A percentile compares a stretch with the other conserved stretches of the same genome.
Conservation (phyloP, 2,888 invertebrate species). For the Apotomis turbidana region DNA sequence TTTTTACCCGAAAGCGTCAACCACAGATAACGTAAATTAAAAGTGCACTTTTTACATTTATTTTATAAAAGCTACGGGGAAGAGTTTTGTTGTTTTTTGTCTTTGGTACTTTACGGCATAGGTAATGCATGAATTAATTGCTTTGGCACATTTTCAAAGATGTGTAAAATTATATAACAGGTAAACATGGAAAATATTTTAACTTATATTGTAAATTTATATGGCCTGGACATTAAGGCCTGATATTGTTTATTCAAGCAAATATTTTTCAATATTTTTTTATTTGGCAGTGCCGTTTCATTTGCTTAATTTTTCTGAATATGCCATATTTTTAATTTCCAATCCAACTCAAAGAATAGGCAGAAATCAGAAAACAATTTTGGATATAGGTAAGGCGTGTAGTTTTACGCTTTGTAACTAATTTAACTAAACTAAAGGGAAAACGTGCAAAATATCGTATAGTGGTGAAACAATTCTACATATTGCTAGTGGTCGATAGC, state of each 20-base stretch:
- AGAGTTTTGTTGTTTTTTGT: constrained; percentile 43
- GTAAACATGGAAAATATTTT: neutral
- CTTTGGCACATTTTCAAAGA: constrained; percentile 55
- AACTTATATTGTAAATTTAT: too few species aligned
- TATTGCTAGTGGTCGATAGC: constrained; percentile 39
- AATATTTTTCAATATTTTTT: too few species aligned
- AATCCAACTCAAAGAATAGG: neutral
- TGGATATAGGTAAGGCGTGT: neutral
- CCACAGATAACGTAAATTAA: constrained; percentile 54
- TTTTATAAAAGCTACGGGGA: constrained; percentile 45
- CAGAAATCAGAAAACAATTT: neutral
- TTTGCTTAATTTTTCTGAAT: neutral
- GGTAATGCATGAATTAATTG: constrained; percentile 32
- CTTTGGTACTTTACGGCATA: constrained; percentile 37
- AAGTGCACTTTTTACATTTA: constrained; percentile 66
- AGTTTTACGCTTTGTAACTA: neutral
- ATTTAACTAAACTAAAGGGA: constrained; percentile 43
- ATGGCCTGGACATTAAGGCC: too few species aligned
- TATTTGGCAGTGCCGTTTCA: neutral
- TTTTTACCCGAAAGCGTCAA: constrained; percentile 61
- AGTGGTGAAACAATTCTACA: constrained; percentile 34
- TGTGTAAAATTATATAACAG: neutral
- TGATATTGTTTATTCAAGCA: too few species aligned
- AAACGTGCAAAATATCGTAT: constrained; percentile 47
- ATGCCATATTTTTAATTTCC: constrained; percentile 15